Conservation (phyloP, 2,113 vertebrate genomes). For the Anseranas semipalmata region DNA sequence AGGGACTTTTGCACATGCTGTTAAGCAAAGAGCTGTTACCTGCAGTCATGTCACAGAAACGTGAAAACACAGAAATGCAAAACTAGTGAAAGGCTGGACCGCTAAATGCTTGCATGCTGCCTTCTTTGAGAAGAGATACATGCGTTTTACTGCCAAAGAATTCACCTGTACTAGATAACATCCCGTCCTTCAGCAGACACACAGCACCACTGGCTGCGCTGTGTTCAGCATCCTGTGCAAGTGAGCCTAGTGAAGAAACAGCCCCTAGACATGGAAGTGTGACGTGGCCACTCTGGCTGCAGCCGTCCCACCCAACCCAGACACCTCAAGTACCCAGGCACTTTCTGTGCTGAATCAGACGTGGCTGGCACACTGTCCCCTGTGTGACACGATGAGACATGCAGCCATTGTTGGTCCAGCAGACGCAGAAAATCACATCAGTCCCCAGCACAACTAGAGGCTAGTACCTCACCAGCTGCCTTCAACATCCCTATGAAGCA, state of each 20-base stretch:
- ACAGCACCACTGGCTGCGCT: not conserved
- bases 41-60: not conserved
- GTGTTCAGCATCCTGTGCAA: not conserved
- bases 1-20: not conserved
- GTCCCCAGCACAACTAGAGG: not conserved
- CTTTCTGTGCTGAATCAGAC: fast-evolving
- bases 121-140: not conserved
- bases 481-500: not conserved
- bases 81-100: not conserved
- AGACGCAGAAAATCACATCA: not conserved
- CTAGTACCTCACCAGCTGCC: not conserved
- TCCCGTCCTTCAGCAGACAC: not conserved
- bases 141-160: not conserved
- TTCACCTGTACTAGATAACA: not conserved
- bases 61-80: not conserved
- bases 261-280: fast-evolving
- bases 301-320: fast-evolving
- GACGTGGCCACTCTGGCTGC: not conserved
- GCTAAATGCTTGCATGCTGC: not conserved
- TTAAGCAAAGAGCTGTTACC: not conserved
- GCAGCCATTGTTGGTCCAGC: fast-evolving
- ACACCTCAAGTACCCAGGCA: not conserved
- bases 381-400: fast-evolving
- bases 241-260: fast-evolving
- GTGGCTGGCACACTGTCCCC: fast-evolving